These are phyloP conservation scores for Raja brachyura DNA, from an alignment of 2,113 vertebrate genomes.

Conservation along the genomic window DNA sequence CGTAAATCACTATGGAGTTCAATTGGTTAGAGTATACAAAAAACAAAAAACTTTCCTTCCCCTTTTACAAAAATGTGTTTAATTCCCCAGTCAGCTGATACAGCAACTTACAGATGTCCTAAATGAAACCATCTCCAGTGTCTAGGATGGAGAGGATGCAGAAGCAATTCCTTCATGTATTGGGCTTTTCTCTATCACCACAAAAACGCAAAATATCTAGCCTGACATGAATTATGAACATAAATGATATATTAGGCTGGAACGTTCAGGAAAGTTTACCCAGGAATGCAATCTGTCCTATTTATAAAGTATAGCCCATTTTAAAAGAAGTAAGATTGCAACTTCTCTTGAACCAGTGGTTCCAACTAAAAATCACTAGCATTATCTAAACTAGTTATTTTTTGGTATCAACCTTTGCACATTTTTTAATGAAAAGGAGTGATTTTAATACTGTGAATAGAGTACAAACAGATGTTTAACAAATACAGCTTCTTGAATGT, in stretches of 20 bases:
- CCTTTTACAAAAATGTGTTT: not conserved
- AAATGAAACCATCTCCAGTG: not conserved
- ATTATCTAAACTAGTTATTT: not conserved
- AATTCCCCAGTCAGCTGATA: not conserved
- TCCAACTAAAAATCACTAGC: not conserved
- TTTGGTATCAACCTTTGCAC: not conserved
- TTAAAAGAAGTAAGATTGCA: not conserved
- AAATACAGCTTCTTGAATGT: not conserved
- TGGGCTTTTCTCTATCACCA: not conserved
- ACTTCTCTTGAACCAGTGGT: not conserved
- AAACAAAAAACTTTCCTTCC: not conserved
- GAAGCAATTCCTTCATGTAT: not conserved
- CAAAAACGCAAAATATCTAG: not conserved
- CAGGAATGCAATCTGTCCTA: not conserved
- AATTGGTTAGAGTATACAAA: not conserved
- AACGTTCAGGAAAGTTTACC: not conserved
- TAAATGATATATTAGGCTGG: no score
- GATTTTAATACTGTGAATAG: not conserved
- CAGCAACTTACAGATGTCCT: not conserved
- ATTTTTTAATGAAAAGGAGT: not conserved
- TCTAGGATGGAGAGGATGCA: not conserved
- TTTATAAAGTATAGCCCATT: not conserved
- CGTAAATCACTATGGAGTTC: not conserved
- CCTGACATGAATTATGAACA: not conserved
- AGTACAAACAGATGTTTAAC: not conserved